Base-by-base conservation (phyloP, 2,113 vertebrate species). In the Calonectris borealis region DNA sequence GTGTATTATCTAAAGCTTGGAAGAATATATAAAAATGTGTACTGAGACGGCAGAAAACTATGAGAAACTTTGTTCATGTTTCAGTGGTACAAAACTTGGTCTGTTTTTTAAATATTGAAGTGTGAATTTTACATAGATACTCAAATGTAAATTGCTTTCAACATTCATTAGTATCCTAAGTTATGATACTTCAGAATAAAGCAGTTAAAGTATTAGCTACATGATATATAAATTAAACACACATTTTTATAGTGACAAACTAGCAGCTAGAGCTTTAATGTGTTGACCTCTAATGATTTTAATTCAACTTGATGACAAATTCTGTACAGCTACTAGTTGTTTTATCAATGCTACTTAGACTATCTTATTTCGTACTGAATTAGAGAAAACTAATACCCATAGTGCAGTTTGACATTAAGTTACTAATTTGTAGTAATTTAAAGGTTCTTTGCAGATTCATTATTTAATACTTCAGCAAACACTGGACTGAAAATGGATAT, bases 231-330 rank as follows among this genome's bases (percentile, higher is more conserved):
- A 82, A 73, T 84, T 34, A 72, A 80, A 31, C 10, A 13, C 22
- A 25, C 2, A 6, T 88, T 77, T 84, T 75, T 55, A 38, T 49
- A 88, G 29, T 58, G n/a, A 69, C 46, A 87, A 10, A 27, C 36
- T 29, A 88, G 31, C 60, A 92, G 21, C 40, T 93, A 81, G n/a
- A 64, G 29, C 17, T 77, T 40, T 51, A 75, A 13, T 65, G 11
- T 66, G 46, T 75, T 31, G n/a, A 70, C 11, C 40, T 87, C 34
- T 85, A 91, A 34, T 86, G 22, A 85, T 87, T 96, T 97, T n/a
- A 91, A 66, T 95, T 78, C 60, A 77, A 9, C 71, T n/a, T 90
- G 20, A 66, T 87, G 18, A 66, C 21, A 83, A 61, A 69, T 78
- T 75, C 38, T 51, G 3, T 77, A 19, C 26, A 52, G 11, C 27